phyloP scores from a whole-genome alignment of 2,113 vertebrate genomes.

The Aegotheles bennettii region DNA sequence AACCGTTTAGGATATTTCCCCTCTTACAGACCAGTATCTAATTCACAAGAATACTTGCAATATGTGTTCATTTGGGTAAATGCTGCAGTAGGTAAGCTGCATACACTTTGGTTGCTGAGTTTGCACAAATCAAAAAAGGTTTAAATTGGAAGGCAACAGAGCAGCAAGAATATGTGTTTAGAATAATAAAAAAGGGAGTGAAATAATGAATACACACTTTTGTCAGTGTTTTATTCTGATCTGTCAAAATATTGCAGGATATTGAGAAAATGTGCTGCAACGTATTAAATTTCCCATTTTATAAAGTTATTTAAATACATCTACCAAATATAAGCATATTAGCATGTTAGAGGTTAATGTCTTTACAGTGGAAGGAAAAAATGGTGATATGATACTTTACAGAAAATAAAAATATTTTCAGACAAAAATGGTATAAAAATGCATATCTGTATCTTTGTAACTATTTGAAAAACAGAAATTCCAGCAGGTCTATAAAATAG shows the following conservation, averaged over 20 bases:
- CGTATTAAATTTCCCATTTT: background rate
- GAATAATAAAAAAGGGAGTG: background rate
- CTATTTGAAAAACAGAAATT: background rate
- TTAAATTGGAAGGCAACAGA: slow-evolving; percentile 3
- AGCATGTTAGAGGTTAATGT: background rate
- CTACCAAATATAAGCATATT: background rate
- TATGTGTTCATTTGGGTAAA: background rate
- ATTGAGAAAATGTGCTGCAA: background rate
- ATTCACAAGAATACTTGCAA: background rate
- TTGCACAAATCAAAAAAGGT: background rate
- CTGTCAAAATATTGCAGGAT: background rate
- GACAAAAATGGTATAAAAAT: background rate
- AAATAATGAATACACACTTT: background rate
- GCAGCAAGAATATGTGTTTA: background rate
- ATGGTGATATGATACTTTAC: background rate
- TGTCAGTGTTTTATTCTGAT: background rate
- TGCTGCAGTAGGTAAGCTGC: background rate
- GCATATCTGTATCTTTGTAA: background rate
- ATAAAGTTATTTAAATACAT: background rate
- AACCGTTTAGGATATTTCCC: background rate
- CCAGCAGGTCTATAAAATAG: background rate
- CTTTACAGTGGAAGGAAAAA: background rate
- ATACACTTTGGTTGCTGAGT: background rate
- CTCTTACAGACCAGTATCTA: background rate
- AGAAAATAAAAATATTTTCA: background rate